Percentiles rank a stretch among this genome's conserved stretches.
These are phyloP conservation scores for Diarsia mendica DNA, from an alignment of 2,888 invertebrate species.

Conservation along the genomic window DNA sequence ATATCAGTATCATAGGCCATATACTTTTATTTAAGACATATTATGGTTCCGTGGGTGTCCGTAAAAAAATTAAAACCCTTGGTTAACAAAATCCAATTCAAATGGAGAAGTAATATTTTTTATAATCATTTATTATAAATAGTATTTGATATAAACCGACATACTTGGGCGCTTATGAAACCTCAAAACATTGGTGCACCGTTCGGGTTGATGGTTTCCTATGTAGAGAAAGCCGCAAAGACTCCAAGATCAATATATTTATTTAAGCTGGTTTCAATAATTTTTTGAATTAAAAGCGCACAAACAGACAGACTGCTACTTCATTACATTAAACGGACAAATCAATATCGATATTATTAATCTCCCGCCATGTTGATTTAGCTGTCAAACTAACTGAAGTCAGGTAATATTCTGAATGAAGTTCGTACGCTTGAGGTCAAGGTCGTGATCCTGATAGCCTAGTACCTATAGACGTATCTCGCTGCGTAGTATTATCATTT, in stretches of 20 bases:
- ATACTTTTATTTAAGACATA: too few species aligned
- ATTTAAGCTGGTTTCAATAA: too few species aligned
- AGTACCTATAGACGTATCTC: background rate
- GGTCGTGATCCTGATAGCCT: constrained; percentile 14
- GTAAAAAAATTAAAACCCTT: too few species aligned
- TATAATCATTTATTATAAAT: background rate
- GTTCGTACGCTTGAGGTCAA: constrained; percentile 28
- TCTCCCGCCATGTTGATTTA: constrained; percentile 25
- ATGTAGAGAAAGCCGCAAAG: background rate
- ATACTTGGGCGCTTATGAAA: background rate
- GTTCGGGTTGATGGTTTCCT: background rate
- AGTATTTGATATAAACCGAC: background rate
- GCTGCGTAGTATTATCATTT: constrained; percentile 27
- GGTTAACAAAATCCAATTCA: too few species aligned
- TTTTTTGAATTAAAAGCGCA: background rate
- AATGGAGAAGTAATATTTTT: too few species aligned
- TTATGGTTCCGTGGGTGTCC: too few species aligned
- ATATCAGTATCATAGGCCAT: too few species aligned
- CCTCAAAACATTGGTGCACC: background rate
- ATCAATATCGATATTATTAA: background rate
- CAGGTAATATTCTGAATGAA: constrained; percentile 30
- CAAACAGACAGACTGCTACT: background rate
- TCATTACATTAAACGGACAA: background rate
- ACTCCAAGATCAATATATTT: background rate
- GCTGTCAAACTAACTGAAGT: constrained; percentile 29